These are phyloP conservation scores for cat (Felis catus) DNA, from an alignment of 2,113 vertebrate species.

Conservation along the genomic window F.catus_Fca126_mat1.0 CM031417.1:113903001-113903500, in stretches of 20 bases:
- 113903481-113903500: not conserved
- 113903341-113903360: conserved; percentile 64
- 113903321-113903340: conserved; percentile 67
- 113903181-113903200: not conserved
- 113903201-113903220: conserved; percentile 28
- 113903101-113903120: not conserved
- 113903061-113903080: not conserved
- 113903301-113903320: conserved; percentile 66
- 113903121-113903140: not conserved
- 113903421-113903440: conserved; percentile 47
- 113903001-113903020: not conserved
- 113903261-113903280: conserved; percentile 52
- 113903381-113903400: not conserved
- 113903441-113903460: conserved; percentile 22
- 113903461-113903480: not conserved
- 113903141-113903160: not conserved
- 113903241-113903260: conserved; percentile 39
- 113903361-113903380: conserved; percentile 56
- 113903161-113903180: not conserved
- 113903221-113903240: conserved; percentile 6
- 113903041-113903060: not conserved
- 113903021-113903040: not conserved
- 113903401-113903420: conserved; percentile 55
- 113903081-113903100: not conserved
- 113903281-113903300: conserved; percentile 59